These are phyloP conservation scores for Mormyrops attenuatus DNA, from an alignment of 2,797 vertebrate genomes.

Conservation along the genomic window DNA sequence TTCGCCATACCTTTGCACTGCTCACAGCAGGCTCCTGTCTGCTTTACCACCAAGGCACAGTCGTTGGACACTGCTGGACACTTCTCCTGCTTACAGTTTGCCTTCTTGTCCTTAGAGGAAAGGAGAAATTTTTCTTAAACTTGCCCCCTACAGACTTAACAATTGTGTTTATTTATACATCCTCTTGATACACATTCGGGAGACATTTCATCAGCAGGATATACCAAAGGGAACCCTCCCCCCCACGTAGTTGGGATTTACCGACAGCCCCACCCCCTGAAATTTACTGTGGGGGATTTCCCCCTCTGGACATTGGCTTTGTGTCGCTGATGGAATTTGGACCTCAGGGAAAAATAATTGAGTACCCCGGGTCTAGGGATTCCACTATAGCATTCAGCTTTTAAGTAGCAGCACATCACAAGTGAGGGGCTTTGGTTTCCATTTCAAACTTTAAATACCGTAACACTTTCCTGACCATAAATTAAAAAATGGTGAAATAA, in stretches of 20 bases:
- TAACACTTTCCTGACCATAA: not conserved
- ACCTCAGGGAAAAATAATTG: not conserved
- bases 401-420: not conserved
- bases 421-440: not conserved
- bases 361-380: not conserved
- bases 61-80: slow-evolving; percentile 80
- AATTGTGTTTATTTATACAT: not conserved
- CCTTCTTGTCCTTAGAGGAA: slow-evolving; percentile 79
- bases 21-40: slow-evolving; percentile 90
- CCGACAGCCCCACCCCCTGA: not conserved
- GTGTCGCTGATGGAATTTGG: not conserved
- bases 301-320: not conserved
- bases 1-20: slow-evolving; percentile 81
- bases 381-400: not conserved
- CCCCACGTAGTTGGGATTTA: not conserved
- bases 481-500: not conserved
- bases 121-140: not conserved
- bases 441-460: not conserved
- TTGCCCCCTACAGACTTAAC: not conserved
- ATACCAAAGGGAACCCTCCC: not conserved
- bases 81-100: slow-evolving; percentile 92
- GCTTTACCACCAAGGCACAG: slow-evolving; percentile 90
- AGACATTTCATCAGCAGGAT: not conserved
- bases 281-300: not conserved
- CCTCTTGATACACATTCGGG: not conserved